A percentile compares a stretch with the other conserved stretches of the same genome.
Evolutionary conservation across 2,888 invertebrate genomes (phyloP).

Genomic region (Agriopis marginaria): DNA sequence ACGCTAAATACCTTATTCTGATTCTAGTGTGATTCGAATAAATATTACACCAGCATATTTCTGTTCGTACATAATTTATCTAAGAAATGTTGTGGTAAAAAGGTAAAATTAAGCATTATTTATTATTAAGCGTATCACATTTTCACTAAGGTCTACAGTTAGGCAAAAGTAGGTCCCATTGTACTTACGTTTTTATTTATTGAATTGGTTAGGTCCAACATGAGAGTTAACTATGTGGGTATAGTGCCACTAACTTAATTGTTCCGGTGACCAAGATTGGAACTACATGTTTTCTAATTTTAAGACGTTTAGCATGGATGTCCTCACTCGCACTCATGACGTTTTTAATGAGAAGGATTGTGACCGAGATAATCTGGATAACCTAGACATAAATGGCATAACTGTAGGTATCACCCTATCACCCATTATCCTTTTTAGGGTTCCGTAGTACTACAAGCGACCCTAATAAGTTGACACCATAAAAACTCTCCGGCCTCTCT

Average conservation of each 20-base stretch:
- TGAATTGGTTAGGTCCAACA: conserved; percentile 52
- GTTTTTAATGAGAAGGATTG: not conserved
- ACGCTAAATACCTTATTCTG: conserved; percentile 6
- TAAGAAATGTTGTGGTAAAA: conserved; percentile 35
- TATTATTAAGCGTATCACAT: conserved; percentile 64
- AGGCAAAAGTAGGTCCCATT: conserved; percentile 76
- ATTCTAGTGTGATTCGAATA: conserved; percentile 18
- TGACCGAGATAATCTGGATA: too few species aligned
- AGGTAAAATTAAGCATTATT: conserved; percentile 38
- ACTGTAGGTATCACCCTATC: too few species aligned
- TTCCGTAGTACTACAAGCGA: too few species aligned
- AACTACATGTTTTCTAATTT: not conserved
- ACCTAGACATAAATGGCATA: too few species aligned
- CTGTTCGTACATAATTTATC: conserved; percentile 20
- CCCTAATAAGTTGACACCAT: too few species aligned
- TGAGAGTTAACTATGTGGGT: conserved; percentile 19
- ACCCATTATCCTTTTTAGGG: too few species aligned
- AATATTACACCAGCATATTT: conserved; percentile 14
- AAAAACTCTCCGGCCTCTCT: too few species aligned
- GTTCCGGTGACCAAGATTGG: not conserved
- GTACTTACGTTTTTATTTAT: conserved; percentile 62
- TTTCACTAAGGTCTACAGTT: conserved; percentile 66
- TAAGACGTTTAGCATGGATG: not conserved
- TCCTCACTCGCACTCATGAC: not conserved
- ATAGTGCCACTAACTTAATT: not conserved